Base-by-base conservation (phyloP, 2,797 vertebrate genomes). In the Melanogrammus aeglefinus region DNA sequence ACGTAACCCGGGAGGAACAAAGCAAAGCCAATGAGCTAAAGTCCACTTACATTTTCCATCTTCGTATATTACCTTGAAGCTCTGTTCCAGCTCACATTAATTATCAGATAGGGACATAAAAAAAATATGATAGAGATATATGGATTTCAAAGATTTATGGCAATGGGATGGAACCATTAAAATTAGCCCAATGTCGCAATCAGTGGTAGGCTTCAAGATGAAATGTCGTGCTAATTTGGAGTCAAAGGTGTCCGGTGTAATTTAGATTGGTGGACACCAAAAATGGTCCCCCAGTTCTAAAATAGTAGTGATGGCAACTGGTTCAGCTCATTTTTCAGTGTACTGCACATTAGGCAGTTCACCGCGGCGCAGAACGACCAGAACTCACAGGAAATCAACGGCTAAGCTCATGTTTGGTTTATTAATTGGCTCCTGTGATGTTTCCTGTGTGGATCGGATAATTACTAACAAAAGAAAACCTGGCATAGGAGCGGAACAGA, bases 171-270 rank as follows among this genome's bases (percentile, higher is more conserved):
- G 85, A 92, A 86, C 83, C 88, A 91, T 92, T 93, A 89, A 92
- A 91, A 90, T 84, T 76, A 79, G 86, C 88, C 92, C 79, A 82
- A 79, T 91, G 92, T 88, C 85, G 78, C 76, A 83, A 86, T 83
- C 87, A 90, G 90, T 88, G 90, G 80, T 79, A 76, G 78, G 82
- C 81, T 86, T 89, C 87, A 87, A 83, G 88, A 89, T 88, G 73
- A 89, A 86, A 84, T 82, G 78, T 86, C 80, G 77, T 38, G 39
- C 75, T 89, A 87, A 90, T 92, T 88, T 87, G 81, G 77, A 78
- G 76, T 83, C 86, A 82, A 73, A 21, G 47, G 74, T 78, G 83
- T 84, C 79, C 47, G 78, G 18, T 78, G 69, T 77, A 81, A 87
- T 85, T 86, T 85, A 79, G 51, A 83, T 84, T 81, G 81, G 66